Evolutionary conservation across 2,888 invertebrate species (phyloP), one percentile per base, ranked within the genome.

Genomic region (Ariolimax columbianus): DNA sequence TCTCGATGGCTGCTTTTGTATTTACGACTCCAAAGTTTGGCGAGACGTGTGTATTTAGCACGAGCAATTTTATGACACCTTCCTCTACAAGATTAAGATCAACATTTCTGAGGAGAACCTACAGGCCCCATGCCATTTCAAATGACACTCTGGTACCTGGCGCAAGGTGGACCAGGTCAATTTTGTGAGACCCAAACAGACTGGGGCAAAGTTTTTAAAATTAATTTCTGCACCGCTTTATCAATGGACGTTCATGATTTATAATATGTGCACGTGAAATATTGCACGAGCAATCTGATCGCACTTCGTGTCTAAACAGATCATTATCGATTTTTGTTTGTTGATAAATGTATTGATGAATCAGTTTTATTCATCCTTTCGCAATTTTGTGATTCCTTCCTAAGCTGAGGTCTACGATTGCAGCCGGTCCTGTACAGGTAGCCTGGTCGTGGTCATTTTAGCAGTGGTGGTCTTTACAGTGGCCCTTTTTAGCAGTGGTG

Each of bases 1-100:
- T 33, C 40, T 78, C 38, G 63, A 78, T 63, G 66, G 26, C 36
- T 11, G 17, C 26, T 63, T 63, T 78, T 38, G 78, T 78, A 36
- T 78, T 78, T 78, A 78, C 66, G 78, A 30, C 55, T 36, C 14
- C 78, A 78, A 40, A 59, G 63, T 78, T 78, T 63, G 78, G n/a
- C 40, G 78, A 63, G 40, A 51, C n/a, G 40, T 63, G 78, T 78
- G 63, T 78, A 40, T 59, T 78, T 78, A 78, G 63, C 63, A 63
- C 63, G 38, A 78, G 63, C 63, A 63, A 63, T 78, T 78, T 78
- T 78, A 78, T 30, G 78, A 38, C 59, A 38, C 40, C 63, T 30
- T 63, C 40, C n/a, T 51, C 63, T 63, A 9, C 26, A n/a, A 77
- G 59, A 26, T 38, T 40, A 78, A 38, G n/a, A 51, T 66, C 78